These are phyloP conservation scores for Sinohyriopsis cumingii DNA, from an alignment of 2,888 invertebrate genomes.

Conservation along the genomic window DNA sequence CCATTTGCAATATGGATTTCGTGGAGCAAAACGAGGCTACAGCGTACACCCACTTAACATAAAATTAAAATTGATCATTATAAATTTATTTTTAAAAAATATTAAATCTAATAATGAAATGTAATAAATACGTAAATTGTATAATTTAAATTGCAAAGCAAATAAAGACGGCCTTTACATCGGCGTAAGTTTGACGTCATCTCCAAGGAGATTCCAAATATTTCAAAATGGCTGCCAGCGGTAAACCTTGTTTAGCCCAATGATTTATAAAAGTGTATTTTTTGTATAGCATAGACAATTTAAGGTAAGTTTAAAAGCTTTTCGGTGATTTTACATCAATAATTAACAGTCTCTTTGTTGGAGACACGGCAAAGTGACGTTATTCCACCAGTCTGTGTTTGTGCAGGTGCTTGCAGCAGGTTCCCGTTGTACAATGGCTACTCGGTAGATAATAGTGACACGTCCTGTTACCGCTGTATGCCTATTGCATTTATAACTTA, in stretches of 20 bases:
- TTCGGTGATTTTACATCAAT: no score
- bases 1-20: constrained; percentile 58
- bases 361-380: no score
- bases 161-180: constrained; percentile 17
- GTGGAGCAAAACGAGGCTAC: constrained; percentile 45
- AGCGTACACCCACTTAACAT: constrained; percentile 54
- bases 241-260: not conserved
- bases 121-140: not conserved
- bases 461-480: no score
- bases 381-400: no score
- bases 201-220: constrained; percentile 62
- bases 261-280: no score
- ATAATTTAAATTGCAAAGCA: constrained; percentile 1
- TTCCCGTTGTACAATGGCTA: no score
- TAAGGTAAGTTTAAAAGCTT: no score
- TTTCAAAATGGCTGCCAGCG: constrained; percentile 47
- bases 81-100: not conserved
- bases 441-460: no score
- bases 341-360: no score
- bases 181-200: constrained; percentile 47
- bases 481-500: no score
- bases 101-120: not conserved
- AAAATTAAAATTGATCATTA: not conserved
- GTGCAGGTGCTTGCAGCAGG: no score
- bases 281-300: no score